These are phyloP conservation scores for Phacellophora camtschatica DNA, from an alignment of 30 jellyfish, hydroid and myxozoan genomes.

Conservation along the genomic window DNA sequence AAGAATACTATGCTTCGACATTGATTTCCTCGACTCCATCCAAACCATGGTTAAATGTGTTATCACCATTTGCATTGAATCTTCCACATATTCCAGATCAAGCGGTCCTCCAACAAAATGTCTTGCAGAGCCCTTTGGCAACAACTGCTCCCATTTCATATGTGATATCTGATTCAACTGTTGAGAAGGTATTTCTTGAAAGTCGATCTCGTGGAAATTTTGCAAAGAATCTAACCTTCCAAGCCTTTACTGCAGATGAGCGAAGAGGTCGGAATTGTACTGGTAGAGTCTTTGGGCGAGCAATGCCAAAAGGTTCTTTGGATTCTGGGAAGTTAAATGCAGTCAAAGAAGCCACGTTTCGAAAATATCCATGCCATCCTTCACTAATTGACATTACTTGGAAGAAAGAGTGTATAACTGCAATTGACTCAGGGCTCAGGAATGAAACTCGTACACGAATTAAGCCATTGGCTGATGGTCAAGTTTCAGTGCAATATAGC, in stretches of 20 bases:
- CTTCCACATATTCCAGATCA: slow-evolving; percentile 59
- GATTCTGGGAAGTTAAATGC: slow-evolving; percentile 78
- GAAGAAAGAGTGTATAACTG: slow-evolving; percentile 95
- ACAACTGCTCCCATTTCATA: slow-evolving; percentile 41
- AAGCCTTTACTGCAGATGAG: slow-evolving; percentile 82
- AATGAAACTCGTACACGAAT: slow-evolving; percentile 83
- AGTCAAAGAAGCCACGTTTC: slow-evolving; percentile 90
- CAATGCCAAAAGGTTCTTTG: slow-evolving; percentile 86
- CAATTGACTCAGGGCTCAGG: slow-evolving; percentile 94
- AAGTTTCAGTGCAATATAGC: slow-evolving; percentile 25
- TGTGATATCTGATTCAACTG: slow-evolving; percentile 40
- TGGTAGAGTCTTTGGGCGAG: slow-evolving; percentile 94
- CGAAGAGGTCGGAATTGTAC: slow-evolving; percentile 93
- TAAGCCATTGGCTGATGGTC: slow-evolving; percentile 45
- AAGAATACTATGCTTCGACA: slow-evolving; percentile 91
- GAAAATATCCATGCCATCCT: slow-evolving; percentile 90
- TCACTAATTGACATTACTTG: slow-evolving; percentile 84
- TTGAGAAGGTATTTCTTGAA: slow-evolving; percentile 73
- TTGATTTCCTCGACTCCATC: slow-evolving; percentile 61
- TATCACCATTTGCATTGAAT: slow-evolving; percentile 56
- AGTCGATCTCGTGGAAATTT: slow-evolving; percentile 96
- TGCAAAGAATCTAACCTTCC: slow-evolving; percentile 90
- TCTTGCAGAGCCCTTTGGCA: slow-evolving; percentile 56
- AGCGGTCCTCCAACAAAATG: slow-evolving; percentile 36
- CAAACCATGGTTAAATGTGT: slow-evolving; percentile 52